These are phyloP conservation scores for Apeltes quadracus DNA, from an alignment of 2,113 vertebrate species.

Conservation along the genomic window DNA sequence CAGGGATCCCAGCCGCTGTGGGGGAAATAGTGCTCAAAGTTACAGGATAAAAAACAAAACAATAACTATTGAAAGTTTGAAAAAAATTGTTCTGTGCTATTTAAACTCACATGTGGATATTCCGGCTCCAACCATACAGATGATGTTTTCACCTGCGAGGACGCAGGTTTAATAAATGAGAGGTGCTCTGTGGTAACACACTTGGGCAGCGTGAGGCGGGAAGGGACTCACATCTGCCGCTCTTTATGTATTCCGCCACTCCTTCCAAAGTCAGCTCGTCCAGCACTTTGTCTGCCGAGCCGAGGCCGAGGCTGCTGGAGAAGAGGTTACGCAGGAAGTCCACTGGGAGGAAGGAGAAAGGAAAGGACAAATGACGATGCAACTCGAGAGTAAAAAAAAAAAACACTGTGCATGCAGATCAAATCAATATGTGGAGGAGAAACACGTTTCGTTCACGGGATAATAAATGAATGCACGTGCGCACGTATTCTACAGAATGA, in stretches of 20 bases:
- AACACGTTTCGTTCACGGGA: background rate
- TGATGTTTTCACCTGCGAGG: conserved; percentile 85
- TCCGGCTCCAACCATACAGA: conserved; percentile 92
- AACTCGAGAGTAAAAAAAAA: background rate
- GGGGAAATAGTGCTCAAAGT: background rate
- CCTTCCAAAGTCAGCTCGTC: conserved; percentile 88
- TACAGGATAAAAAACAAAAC: background rate
- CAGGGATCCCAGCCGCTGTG: conserved; percentile 91
- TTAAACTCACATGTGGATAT: conserved; percentile 87
- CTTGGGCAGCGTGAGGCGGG: background rate
- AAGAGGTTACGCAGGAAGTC: conserved; percentile 90
- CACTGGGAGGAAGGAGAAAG: conserved; percentile 77
- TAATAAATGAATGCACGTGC: background rate
- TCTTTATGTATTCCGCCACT: conserved; percentile 85
- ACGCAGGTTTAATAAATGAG: conserved; percentile 17
- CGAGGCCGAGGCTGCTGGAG: conserved; percentile 85
- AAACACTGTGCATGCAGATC: background rate
- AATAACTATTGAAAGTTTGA: background rate
- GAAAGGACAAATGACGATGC: background rate
- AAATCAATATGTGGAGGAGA: background rate
- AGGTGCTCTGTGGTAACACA: background rate
- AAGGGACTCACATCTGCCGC: conserved; percentile 85
- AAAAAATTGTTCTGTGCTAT: background rate
- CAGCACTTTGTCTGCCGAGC: conserved; percentile 84
- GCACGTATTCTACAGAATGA: too few relatives aligned